These are phyloP conservation scores for Oligia strigilis DNA, from an alignment of 2,888 invertebrate species.

Conservation along the genomic window DNA sequence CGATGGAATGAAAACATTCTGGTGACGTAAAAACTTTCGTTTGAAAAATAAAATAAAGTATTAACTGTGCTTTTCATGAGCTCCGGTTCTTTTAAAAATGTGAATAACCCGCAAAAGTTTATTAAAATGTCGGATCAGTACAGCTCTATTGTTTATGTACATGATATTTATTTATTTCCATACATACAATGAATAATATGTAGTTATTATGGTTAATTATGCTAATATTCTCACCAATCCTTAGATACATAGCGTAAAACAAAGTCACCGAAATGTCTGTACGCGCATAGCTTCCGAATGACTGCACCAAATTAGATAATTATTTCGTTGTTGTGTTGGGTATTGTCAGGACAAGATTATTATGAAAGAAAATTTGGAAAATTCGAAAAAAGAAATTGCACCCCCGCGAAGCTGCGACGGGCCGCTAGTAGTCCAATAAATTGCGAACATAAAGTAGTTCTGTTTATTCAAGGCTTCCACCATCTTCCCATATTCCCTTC, in stretches of 20 bases:
- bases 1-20: conserved; percentile 18
- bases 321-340: too few species aligned
- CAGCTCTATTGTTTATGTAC: neutral
- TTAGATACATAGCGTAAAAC: too few species aligned
- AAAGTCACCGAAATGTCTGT: too few species aligned
- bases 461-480: neutral
- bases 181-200: neutral
- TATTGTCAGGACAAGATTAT: too few species aligned
- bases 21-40: conserved; percentile 3
- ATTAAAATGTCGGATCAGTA: too few species aligned
- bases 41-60: conserved; percentile 8
- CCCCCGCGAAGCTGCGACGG: too few species aligned
- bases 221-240: neutral
- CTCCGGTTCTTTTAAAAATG: neutral
- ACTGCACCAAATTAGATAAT: too few species aligned
- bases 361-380: too few species aligned
- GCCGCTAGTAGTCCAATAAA: neutral
- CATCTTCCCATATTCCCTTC: neutral
- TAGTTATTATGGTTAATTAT: too few species aligned
- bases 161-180: neutral
- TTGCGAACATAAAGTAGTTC: neutral
- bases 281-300: too few species aligned
- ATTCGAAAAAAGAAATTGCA: too few species aligned
- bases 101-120: neutral
- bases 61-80: neutral